Evolutionary conservation across 1,140 invertebrate species (phyloP).

Genomic region (Eriocheir sinensis): DNA sequence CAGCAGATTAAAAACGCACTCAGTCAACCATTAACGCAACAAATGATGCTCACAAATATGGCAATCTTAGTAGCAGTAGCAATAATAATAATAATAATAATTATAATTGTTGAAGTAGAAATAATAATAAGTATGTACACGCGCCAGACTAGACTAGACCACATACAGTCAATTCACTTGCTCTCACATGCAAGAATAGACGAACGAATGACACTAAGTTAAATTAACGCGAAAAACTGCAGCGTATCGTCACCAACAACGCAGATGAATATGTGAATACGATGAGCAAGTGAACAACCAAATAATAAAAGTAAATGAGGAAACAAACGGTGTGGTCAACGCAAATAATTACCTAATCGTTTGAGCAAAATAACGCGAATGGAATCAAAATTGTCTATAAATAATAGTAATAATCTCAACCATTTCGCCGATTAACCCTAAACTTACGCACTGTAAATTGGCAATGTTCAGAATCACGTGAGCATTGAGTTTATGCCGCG

Average conservation of each 20-base stretch:
- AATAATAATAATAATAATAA: too few relatives aligned
- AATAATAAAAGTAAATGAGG: too few relatives aligned
- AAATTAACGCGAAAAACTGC: too few relatives aligned
- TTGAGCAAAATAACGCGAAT: background rate
- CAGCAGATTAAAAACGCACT: background rate
- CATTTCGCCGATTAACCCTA: background rate
- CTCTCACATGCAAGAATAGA: background rate
- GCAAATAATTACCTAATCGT: too few relatives aligned
- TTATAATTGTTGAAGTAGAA: too few relatives aligned
- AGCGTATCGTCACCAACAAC: background rate
- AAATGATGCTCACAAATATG: background rate
- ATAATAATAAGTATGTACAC: too few relatives aligned
- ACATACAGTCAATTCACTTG: background rate
- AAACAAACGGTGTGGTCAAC: constrained; percentile 9
- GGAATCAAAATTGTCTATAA: background rate
- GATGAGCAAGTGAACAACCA: background rate
- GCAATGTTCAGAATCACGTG: background rate
- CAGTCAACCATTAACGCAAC: background rate
- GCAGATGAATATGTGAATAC: background rate
- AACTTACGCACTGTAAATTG: background rate
- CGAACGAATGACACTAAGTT: background rate
- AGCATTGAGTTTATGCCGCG: background rate
- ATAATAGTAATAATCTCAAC: background rate
- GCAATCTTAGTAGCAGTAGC: too few relatives aligned
- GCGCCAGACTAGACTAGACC: too few relatives aligned